Evolutionary conservation across 2,113 vertebrate genomes (phyloP), one percentile per base, ranked within the genome.

Genomic region (Scopus umbretta): DNA sequence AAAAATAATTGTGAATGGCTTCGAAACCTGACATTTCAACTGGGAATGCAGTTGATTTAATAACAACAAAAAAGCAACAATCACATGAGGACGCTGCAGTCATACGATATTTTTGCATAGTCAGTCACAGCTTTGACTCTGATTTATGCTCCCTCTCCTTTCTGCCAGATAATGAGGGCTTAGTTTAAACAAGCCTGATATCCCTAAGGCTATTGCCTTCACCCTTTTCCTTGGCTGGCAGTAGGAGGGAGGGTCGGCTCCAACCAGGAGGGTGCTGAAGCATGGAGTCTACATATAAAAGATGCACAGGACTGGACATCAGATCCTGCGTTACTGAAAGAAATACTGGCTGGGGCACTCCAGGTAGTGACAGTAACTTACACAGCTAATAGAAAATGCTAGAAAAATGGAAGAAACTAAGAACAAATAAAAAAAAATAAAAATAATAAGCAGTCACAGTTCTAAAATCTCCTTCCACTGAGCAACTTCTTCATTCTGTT

Each of bases 11-110:
- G 74, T 59, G 88, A 94, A 92, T 78, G 45, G 27, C 67, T 95
- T 88, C 1, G 0, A 93, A 96, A 93, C 59, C 82, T 96, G 88
- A 90, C 85, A 92, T 94, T 96, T 94, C 75, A 83, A 34, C 42
- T 86, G 79, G 45, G 85, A 90, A 68, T 8, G 49, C 30, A 86
- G 87, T 6, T 74, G 78, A 59, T 52, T 85, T 68, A 87, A 43
- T 61, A 88, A 72, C 59, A 94, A 92, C 50, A 61, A 83, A 93
- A 92, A 87, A 86, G 55, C 58, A 85, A 82, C 87, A 83, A 83
- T 96, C 96, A 97, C 85, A 96, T 95, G 96, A 95, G 85, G 86
- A 97, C 7, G 29, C 90, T 94, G 67, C 75, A 90, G 67, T 97
- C 94, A 94, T 88, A 95, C 92, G 95, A 96, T 71, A 83, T 88